Base-by-base conservation (phyloP, 2,888 invertebrate genomes). In the Metalampra italica region DNA sequence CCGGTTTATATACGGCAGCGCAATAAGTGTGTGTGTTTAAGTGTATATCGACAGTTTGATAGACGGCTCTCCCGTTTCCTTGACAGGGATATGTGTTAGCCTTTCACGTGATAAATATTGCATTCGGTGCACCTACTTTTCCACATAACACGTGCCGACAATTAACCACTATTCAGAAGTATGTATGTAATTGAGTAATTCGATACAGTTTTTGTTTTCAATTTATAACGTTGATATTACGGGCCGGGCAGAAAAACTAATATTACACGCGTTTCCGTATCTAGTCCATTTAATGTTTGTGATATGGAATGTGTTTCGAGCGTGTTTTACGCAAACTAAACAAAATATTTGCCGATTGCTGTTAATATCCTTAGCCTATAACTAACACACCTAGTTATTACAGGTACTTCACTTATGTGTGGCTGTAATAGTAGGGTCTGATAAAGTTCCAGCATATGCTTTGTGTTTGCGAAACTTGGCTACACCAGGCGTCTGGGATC, bases 391-490 rank as follows among this genome's bases (percentile, higher is more conserved):
- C 40, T 22, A 22, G 22, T 47, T 29, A 42, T 9, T 29, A 4
- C n/a, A 14, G 29, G 9, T n/a, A 44, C 8, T 22, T 34, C 34
- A 11, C 34, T 11, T 34, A 39, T 29, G 29, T 41, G 8, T 32
- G 8, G 32, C 32, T 32, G 1, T 32, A 32, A 32, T 32, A 32
- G 11, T 22, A 22, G 22, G 22, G 2, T 22, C 34, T 43, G 12
- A 29, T 38, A 13, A 36, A 36, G n/a, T 12, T 29, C 38, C 34
- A 48, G 46, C 45, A 48, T 50, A 51, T 45, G 51, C 50, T 46
- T 50, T 50, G 32, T 45, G 47, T 51, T 57, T 57, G 45, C 52
- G 53, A 55, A 54, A 59, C 47, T 9, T 22, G 5, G 15, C 14
- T 15, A 29, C 45, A 32, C 34, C 52, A 37, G 38, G 42, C 45